Base-by-base conservation (phyloP, 2,113 vertebrate genomes). In the human region DNA sequence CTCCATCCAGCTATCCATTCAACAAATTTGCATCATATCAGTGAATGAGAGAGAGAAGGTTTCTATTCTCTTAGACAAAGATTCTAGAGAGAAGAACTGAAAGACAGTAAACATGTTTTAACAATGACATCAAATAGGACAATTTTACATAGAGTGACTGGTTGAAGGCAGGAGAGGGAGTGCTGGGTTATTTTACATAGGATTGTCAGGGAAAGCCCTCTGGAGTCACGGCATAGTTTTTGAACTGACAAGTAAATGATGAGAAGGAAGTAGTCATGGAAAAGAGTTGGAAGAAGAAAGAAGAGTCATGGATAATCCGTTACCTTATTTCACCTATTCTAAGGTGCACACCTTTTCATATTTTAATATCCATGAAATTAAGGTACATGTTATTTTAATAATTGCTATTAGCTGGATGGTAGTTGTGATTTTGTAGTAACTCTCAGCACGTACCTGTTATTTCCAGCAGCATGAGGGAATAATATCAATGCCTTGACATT, bases 151-250 rank as follows among this genome's bases (percentile, higher is more conserved):
- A 48, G 12, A 83, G 8, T 83, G 10, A 87, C 14, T 8, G 12
- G 7, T 48, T 0, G 0, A 50, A 11, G 72, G 10, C 12, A 30
- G 9, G 6, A 45, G 50, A 27, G 11, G 16, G 11, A 1, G 3
- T 35, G 2, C 40, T 52, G 25, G 52, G 7, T 45, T 83, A 50
- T 10, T 18, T 22, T 48, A 72, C 3, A 14, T 5, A 50, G 35
- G 17, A 75, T 6, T 55, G 8, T 32, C 20, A 82, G 52, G 22
- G 13, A 38, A 68, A 10, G 0, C 1, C 4, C 25, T n/a, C 12
- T 68, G 59, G 23, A 7, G 4, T 75, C 43, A 64, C 27, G 6
- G 61, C 61, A 50, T 23, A 40, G 43, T 16, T 90, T 80, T 80
- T 83, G 13, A 61, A 61, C 10, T 30, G 52, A 86, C 55, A 85